Evolutionary conservation across 1,140 invertebrate species (phyloP), one percentile per base, ranked within the genome.

Genomic region (Ctenoplectra terminalis): DNA sequence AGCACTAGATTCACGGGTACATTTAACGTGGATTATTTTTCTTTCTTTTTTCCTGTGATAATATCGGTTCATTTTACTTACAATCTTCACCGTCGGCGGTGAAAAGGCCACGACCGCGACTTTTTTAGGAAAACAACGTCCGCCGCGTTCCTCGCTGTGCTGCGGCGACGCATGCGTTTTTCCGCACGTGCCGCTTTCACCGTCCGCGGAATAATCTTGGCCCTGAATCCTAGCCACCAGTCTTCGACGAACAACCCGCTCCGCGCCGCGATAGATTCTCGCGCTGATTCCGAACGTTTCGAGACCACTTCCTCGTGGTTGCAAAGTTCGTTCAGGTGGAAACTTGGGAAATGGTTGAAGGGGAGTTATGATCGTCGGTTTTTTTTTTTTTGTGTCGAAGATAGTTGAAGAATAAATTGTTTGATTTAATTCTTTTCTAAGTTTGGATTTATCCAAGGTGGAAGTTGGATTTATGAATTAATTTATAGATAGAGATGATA

Each of bases 81-180:
- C n/a, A n/a, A n/a, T n/a, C n/a, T n/a, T n/a, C n/a, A n/a, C n/a
- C 37, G 29, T 13, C 13, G 34, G 1, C n/a, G 29, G 34, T 43
- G 63, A 74, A 73, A 74, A 79, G 60, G 74, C 67, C 73, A 70
- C 63, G 52, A 2, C 3, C 23, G 46, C 40, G 52, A 23, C 50
- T 80, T 83, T 87, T 85, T 80, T 54, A 9, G 54, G 61, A 87
- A 87, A 87, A 83, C 75, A 75, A 81, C 67, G 34, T 54, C 40
- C 40, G 40, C 40, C 4, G 40, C 40, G 40, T 40, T 52, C 50
- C 52, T 37, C n/a, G 71, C 34, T 43, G n/a, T n/a, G n/a, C n/a
- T n/a, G n/a, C n/a, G 46, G 82, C 84, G 71, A 87, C 85, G 85
- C 85, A 87, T 87, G 85, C 85, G 85, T 86, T 83, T 83, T 73